Conservation (phyloP, 2,888 invertebrate genomes). For the Spilosoma lubricipeda region DNA sequence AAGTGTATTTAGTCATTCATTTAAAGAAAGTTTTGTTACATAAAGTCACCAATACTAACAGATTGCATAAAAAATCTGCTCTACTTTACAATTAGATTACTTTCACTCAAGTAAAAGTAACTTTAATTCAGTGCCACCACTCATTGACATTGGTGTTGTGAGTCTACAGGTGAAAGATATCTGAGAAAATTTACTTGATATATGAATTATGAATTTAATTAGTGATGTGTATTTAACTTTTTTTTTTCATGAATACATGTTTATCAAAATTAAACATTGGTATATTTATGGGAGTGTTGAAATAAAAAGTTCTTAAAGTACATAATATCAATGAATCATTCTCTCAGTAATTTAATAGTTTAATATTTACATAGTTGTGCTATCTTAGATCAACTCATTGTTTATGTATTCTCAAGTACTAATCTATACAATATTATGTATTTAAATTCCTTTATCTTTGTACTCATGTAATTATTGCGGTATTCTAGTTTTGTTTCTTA, state of each 20-base stretch:
- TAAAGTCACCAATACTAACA: conserved; percentile 7
- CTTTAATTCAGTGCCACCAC: neutral
- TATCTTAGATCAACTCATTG: conserved; percentile 35
- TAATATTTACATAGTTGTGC: conserved; percentile 11
- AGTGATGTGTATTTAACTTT: neutral
- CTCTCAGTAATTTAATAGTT: conserved; percentile 2
- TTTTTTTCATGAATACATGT: no score
- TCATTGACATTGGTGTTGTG: conserved; percentile 1
- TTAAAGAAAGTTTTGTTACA: neutral
- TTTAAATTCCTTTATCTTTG: neutral
- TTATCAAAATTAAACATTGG: no score
- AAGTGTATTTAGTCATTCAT: neutral
- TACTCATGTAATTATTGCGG: neutral
- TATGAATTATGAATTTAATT: neutral
- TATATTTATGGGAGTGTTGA: neutral
- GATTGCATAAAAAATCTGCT: conserved; percentile 14
- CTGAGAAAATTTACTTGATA: neutral
- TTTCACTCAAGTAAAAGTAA: conserved; percentile 22
- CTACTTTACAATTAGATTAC: conserved; percentile 17
- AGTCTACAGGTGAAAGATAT: conserved; percentile 5
- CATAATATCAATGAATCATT: neutral
- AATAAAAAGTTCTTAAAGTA: no score
- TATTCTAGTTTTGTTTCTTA: neutral
- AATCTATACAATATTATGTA: neutral
- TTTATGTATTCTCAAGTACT: conserved; percentile 14